Conservation (phyloP, 1,140 invertebrate species). For the Brachionus plicatilis region DNA sequence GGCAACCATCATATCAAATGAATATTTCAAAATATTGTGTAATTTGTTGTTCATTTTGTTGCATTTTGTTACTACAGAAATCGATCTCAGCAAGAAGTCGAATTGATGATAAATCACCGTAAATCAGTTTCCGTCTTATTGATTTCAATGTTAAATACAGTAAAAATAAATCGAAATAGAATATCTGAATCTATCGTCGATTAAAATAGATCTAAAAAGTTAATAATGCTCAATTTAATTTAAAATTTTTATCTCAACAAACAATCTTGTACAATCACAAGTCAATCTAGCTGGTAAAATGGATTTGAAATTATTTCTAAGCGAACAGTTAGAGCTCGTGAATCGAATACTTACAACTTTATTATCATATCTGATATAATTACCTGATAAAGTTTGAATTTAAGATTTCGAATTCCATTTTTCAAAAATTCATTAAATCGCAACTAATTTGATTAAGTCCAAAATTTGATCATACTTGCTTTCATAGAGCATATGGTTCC, state of each 20-base stretch:
- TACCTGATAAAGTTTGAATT: slow-evolving; percentile 20
- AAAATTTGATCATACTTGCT: not conserved
- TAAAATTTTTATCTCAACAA: not conserved
- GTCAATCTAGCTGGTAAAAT: not conserved
- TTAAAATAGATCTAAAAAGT: not conserved
- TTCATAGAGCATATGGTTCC: slow-evolving; percentile 1
- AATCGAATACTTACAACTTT: not conserved
- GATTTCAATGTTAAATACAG: not conserved
- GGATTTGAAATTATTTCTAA: not conserved
- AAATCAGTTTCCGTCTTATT: not conserved
- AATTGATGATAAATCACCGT: not conserved
- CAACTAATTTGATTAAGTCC: slow-evolving; percentile 19
- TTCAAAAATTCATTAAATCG: slow-evolving; percentile 34
- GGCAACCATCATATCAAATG: too few species aligned
- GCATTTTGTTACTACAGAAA: too few species aligned
- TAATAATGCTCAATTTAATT: slow-evolving; percentile 31
- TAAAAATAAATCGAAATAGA: not conserved
- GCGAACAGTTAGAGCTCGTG: not conserved
- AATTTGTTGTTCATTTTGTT: too few species aligned
- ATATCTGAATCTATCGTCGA: not conserved
- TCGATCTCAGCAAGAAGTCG: not conserved
- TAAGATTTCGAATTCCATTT: not conserved
- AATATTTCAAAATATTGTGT: too few species aligned
- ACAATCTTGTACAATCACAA: not conserved
- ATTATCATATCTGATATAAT: slow-evolving; percentile 16